Evolutionary conservation across 2,797 vertebrate species (phyloP).

Genomic region (Tenualosa thibaudeaui): DNA sequence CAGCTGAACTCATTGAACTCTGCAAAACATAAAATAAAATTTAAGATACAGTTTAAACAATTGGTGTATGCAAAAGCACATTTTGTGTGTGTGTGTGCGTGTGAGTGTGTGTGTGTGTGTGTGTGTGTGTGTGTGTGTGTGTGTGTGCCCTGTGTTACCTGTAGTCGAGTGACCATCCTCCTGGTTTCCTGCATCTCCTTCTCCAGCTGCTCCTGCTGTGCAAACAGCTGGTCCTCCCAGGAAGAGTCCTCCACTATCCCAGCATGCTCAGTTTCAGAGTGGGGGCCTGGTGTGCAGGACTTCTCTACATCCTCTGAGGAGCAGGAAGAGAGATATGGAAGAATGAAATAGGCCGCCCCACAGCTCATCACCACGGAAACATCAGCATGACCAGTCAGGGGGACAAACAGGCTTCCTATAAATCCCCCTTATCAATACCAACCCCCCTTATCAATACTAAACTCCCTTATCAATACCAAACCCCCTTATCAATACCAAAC

Average conservation of each 20-base stretch:
- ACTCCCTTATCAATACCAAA: too few species aligned
- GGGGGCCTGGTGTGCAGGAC: constrained; percentile 67
- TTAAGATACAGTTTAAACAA: too few species aligned
- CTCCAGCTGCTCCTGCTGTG: constrained; percentile 95
- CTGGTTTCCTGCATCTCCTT: constrained; percentile 98
- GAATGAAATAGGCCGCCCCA: not conserved
- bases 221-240: constrained; percentile 95
- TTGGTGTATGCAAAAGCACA: too few species aligned
- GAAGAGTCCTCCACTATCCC: constrained; percentile 73
- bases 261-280: constrained; percentile 69
- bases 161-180: constrained; percentile 95
- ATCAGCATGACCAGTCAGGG: not conserved
- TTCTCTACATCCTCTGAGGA: constrained; percentile 75
- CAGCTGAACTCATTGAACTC: too few species aligned
- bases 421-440: too few species aligned
- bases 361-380: not conserved
- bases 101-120: constrained; percentile 7
- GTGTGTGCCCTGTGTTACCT: constrained; percentile 72
- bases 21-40: too few species aligned
- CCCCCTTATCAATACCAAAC: not conserved
- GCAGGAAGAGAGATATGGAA: constrained; percentile 24
- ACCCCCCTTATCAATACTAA: too few species aligned
- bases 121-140: constrained; percentile 23
- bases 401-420: too few species aligned
- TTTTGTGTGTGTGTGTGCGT: not conserved